Percentiles rank a stretch among this genome's conserved stretches.
Evolutionary conservation across 1,140 invertebrate genomes (phyloP).

Genomic region (Ceratina japonica): DNA sequence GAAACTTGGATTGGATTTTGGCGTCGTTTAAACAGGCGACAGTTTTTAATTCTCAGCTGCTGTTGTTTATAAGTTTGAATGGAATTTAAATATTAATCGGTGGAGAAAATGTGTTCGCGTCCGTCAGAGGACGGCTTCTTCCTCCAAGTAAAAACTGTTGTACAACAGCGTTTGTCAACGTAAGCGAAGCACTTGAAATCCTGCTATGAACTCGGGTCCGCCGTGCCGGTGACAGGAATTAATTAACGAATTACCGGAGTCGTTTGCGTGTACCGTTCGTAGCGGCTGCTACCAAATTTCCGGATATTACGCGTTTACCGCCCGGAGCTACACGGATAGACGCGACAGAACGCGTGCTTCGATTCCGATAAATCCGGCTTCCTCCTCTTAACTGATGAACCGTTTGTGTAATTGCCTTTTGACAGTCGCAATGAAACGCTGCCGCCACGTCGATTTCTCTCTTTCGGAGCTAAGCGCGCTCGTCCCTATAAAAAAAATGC

Average conservation of each 20-base stretch:
- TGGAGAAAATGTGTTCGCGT: no score
- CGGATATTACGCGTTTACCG: conserved; percentile 9
- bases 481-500: no score
- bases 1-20: not conserved
- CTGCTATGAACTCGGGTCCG: not conserved
- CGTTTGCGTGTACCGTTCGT: conserved; percentile 5
- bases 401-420: not conserved
- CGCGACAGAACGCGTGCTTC: not conserved
- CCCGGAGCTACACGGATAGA: no score
- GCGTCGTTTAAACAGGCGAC: no score
- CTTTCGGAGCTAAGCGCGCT: not conserved
- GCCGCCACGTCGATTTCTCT: no score
- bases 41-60: no score
- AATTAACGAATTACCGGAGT: conserved; percentile 24
- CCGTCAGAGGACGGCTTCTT: not conserved
- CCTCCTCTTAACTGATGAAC: not conserved
- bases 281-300: conserved; percentile 14
- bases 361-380: not conserved
- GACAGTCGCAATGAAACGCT: no score
- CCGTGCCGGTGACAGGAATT: not conserved
- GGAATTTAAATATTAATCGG: no score
- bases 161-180: not conserved
- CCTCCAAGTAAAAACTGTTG: not conserved
- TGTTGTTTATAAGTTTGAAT: no score
- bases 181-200: not conserved